A percentile compares a stretch with the other conserved stretches of the same genome.
Conservation (phyloP, 2,888 invertebrate species). For the Blastobasis adustella region DNA sequence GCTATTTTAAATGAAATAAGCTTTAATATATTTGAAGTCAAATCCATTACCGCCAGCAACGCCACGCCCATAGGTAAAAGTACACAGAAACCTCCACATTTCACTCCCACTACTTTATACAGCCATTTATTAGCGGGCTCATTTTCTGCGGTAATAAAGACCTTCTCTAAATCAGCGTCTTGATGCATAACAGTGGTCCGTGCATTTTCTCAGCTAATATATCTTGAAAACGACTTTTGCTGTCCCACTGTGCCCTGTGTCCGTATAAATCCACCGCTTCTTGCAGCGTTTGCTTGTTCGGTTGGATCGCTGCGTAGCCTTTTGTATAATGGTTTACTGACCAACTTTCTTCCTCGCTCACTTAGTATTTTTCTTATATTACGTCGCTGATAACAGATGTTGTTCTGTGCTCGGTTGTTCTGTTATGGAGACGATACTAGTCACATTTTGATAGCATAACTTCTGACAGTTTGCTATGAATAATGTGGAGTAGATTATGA, state of each 20-base stretch:
- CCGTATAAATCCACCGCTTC: constrained; percentile 5
- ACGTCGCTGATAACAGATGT: background rate
- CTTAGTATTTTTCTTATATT: constrained; percentile 6
- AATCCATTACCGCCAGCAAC: too few species aligned
- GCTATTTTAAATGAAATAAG: too few species aligned
- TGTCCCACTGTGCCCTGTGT: constrained; percentile 4
- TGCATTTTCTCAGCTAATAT: constrained; percentile 51
- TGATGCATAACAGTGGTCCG: constrained; percentile 34
- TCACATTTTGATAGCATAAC: too few species aligned
- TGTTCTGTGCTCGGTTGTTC: background rate
- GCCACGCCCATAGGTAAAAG: background rate
- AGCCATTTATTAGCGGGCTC: constrained; percentile 2
- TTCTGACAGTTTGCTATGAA: too few species aligned
- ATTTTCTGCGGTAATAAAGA: constrained; percentile 9
- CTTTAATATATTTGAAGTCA: too few species aligned
- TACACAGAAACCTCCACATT: background rate
- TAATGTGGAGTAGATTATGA: too few species aligned
- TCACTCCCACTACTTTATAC: background rate
- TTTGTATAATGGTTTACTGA: too few species aligned
- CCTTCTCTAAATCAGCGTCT: constrained; percentile 26
- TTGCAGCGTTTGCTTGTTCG: constrained; percentile 9
- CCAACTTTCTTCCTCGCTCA: constrained; percentile 8
- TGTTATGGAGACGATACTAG: too few species aligned
- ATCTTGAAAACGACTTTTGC: constrained; percentile 47
- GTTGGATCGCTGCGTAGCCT: background rate